Evolutionary conservation across 2,888 invertebrate species (phyloP), one percentile per base, ranked within the genome.

Genomic region (Matsumyia berberina): DNA sequence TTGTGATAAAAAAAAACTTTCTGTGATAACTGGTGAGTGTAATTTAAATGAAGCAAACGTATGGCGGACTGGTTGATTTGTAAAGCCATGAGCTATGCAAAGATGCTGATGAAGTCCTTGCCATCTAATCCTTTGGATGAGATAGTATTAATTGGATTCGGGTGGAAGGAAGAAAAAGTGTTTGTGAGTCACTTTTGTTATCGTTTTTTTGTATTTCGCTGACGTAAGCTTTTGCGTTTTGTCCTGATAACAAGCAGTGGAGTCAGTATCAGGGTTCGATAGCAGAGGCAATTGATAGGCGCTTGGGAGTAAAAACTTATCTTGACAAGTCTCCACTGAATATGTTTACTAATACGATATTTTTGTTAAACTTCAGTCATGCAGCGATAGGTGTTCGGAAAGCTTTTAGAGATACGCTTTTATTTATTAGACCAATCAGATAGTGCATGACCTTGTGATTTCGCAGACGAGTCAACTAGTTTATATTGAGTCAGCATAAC

Each of bases 1-100:
- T n/a, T 31, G 53, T 57, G 72, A 73, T 66, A 55, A 60, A 51
- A 79, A 64, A 12, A 64, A 73, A 64, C 79, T 73, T 64, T 69
- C 62, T 39, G 55, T 57, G 83, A 69, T 64, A 83, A 64, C 72
- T 73, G 83, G 83, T 83, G 67, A 83, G 83, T 83, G 72, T 60
- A 42, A 35, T 67, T 72, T 53, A 33, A 67, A 24, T 60, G 58
- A 19, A 15, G 6, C 46, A 55, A 70, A 15, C 35, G 44, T 35
- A 15, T 17, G 12, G 55, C 44, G n/a, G 24, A 51, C 58, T 44
- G 72, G 72, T 77, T 77, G 81, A 81, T 81, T 76, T 77, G 81
- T 81, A 37, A 39, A 35, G 58, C n/a, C 57, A 60, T 66, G 39
- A 37, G 58, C 69, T 29, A 29, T 24, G 1, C 31, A 51, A 46